Conservation (phyloP, 2,888 invertebrate species). For the Rhingia campestris region DNA sequence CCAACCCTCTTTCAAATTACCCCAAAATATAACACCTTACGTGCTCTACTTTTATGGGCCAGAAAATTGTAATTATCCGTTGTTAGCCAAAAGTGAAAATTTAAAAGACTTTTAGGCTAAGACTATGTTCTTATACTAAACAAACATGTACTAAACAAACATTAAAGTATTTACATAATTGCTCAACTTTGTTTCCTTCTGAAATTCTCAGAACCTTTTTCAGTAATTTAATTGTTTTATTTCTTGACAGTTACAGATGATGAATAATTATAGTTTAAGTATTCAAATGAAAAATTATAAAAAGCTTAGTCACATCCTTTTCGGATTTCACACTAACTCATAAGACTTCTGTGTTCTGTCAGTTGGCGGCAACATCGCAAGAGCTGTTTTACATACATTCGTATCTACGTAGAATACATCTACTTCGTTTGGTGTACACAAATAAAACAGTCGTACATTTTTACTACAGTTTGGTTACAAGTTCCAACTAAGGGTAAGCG, state of each 20-base stretch:
- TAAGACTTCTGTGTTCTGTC: slow-evolving; percentile 15
- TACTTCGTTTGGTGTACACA: slow-evolving; percentile 24
- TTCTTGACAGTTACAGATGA: slow-evolving; percentile 62
- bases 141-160: neutral
- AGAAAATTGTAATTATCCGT: too few relatives aligned
- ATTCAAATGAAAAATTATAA: slow-evolving; percentile 61
- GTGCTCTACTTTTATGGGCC: too few relatives aligned
- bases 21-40: too few relatives aligned
- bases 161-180: slow-evolving; percentile 1
- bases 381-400: slow-evolving; percentile 20
- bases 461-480: slow-evolving; percentile 50
- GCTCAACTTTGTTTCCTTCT: neutral
- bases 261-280: slow-evolving; percentile 58
- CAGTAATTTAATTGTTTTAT: slow-evolving; percentile 53
- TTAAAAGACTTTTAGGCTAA: too few relatives aligned
- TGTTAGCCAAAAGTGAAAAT: too few relatives aligned
- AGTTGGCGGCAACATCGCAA: slow-evolving; percentile 23
- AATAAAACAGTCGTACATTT: slow-evolving; percentile 37
- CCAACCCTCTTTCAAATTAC: too few relatives aligned
- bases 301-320: slow-evolving; percentile 37
- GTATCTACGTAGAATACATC: neutral
- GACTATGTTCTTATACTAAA: too few relatives aligned
- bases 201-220: neutral
- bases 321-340: slow-evolving; percentile 5
- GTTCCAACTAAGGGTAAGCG: slow-evolving; percentile 16